A percentile compares a stretch with the other conserved stretches of the same genome.
Evolutionary conservation across 2,113 vertebrate species (phyloP).

Genomic region (Prolemur simus): DNA sequence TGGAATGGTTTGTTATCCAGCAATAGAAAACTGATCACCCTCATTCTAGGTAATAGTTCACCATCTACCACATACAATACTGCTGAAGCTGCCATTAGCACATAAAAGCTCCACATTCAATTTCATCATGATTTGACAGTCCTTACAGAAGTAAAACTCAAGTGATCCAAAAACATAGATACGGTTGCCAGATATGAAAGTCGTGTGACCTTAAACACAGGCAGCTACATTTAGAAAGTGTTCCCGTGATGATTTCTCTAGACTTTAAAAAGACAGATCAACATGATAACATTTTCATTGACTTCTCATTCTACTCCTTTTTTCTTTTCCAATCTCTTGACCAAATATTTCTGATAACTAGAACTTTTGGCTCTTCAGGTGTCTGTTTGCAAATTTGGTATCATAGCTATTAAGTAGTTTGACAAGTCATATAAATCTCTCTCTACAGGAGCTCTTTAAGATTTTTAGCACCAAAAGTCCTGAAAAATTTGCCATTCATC

Average conservation of each 20-base stretch:
- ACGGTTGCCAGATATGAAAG: background rate
- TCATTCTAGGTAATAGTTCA: background rate
- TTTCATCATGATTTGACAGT: background rate
- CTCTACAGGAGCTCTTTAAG: conserved; percentile 13
- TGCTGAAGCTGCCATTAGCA: background rate
- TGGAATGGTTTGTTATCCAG: background rate
- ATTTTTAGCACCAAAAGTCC: conserved; percentile 5
- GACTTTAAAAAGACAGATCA: background rate
- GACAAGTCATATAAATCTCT: conserved; percentile 33
- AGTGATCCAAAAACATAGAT: background rate
- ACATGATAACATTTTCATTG: background rate
- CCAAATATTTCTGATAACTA: conserved; percentile 6
- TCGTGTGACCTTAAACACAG: background rate
- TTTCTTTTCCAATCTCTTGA: background rate
- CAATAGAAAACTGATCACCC: background rate
- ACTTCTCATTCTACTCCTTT: background rate
- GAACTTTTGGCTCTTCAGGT: background rate
- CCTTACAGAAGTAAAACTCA: background rate
- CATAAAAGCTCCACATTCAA: background rate
- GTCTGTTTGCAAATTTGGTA: background rate
- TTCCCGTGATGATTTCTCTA: background rate
- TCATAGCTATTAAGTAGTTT: conserved; percentile 34
- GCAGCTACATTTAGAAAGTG: background rate
- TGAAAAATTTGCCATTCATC: background rate
- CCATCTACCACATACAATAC: background rate